phyloP scores from a whole-genome alignment of 2,113 vertebrate genomes.

The Cygnus atratus region DNA sequence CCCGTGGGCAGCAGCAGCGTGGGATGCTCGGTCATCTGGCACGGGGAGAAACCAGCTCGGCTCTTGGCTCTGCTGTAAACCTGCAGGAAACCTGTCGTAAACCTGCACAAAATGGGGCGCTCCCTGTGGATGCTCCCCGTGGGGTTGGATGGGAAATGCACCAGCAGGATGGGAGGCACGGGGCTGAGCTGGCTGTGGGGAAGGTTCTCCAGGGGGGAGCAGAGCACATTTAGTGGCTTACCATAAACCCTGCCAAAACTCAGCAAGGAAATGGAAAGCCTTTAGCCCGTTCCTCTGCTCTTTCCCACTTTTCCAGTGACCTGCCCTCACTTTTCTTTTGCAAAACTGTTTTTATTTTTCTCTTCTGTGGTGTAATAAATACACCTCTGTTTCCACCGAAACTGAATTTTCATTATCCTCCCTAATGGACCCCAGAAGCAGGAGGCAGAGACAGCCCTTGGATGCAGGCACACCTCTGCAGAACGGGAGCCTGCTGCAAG shows the following conservation, averaged over 20 bases:
- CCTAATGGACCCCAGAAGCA: background rate
- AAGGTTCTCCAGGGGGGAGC: background rate
- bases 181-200: background rate
- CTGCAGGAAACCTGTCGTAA: no score
- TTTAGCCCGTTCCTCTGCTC: background rate
- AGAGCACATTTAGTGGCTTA: background rate
- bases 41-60: no score
- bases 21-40: no score
- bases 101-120: no score
- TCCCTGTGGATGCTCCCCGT: no score
- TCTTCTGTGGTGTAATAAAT: background rate
- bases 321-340: background rate
- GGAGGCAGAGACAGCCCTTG: background rate
- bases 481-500: background rate
- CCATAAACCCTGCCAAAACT: background rate
- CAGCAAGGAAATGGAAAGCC: background rate
- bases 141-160: background rate
- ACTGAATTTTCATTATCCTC: background rate
- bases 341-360: background rate
- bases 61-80: no score
- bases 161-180: background rate
- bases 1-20: no score
- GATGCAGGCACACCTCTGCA: background rate
- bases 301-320: background rate
- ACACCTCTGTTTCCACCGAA: background rate